These are phyloP conservation scores for Drosophila quinaria DNA, from an alignment of 2,888 invertebrate genomes.

Conservation along the genomic window DNA sequence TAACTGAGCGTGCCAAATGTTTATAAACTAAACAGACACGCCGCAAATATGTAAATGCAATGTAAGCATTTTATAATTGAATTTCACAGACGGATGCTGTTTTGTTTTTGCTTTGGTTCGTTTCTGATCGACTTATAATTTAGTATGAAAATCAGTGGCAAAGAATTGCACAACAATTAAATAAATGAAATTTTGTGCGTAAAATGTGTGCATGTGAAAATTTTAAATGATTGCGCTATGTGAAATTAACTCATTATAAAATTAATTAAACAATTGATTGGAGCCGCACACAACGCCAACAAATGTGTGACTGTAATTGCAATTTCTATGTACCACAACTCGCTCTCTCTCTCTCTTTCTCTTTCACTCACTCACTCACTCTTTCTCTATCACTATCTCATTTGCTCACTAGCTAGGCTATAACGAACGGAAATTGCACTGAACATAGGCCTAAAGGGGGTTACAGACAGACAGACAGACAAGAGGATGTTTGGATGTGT, in stretches of 20 bases:
- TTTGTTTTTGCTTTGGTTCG: neutral
- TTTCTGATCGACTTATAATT: conserved; percentile 43
- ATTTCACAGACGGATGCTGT: conserved; percentile 60
- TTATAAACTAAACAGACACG: conserved; percentile 57
- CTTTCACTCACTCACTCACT: neutral
- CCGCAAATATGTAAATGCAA: conserved; percentile 71
- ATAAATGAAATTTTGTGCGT: conserved; percentile 42
- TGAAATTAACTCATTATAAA: conserved; percentile 83
- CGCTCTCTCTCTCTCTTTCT: neutral
- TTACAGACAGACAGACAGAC: neutral
- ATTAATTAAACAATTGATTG: conserved; percentile 83
- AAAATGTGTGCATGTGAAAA: conserved; percentile 25
- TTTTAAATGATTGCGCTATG: conserved; percentile 66
- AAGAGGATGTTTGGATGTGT: conserved; percentile 25
- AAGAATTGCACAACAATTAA: conserved; percentile 47
- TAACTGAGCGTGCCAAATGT: conserved; percentile 65
- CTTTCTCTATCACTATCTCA: neutral
- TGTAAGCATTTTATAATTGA: conserved; percentile 79
- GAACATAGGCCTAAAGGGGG: conserved; percentile 41
- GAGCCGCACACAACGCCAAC: conserved; percentile 41
- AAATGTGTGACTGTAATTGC: conserved; percentile 58
- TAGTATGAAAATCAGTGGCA: conserved; percentile 52
- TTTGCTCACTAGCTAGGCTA: neutral
- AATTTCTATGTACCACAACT: conserved; percentile 35
- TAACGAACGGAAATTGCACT: conserved; percentile 69